Percentiles rank a stretch among this genome's conserved stretches.
These are phyloP conservation scores for Frieseomelitta varia DNA, from an alignment of 1,140 invertebrate genomes.

Conservation along the genomic window DNA sequence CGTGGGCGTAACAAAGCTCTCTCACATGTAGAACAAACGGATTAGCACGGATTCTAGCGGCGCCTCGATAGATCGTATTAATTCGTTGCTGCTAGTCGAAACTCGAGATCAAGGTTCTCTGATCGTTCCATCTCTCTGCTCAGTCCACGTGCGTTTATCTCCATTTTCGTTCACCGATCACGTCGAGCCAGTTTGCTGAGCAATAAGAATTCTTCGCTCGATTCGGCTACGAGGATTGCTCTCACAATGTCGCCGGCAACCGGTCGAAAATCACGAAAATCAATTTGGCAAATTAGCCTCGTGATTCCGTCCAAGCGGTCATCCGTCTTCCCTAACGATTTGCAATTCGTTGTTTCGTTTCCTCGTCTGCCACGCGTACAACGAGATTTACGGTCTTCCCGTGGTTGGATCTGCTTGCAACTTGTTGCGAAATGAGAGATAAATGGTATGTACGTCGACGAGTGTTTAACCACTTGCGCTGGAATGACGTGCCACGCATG, in stretches of 20 bases:
- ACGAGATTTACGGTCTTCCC: no score
- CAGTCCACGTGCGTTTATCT: neutral
- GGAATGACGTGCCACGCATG: no score
- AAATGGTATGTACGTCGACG: no score
- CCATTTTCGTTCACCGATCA: neutral
- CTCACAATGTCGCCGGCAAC: neutral
- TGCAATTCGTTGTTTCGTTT: neutral
- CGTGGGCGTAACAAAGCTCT: neutral
- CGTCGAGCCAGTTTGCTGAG: neutral
- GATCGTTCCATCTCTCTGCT: neutral
- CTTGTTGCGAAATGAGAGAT: no score
- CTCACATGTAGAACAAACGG: neutral
- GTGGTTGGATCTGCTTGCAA: neutral
- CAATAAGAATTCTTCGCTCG: neutral
- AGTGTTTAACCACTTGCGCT: no score
- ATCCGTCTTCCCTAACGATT: neutral
- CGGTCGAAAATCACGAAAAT: neutral
- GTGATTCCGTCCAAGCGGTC: neutral
- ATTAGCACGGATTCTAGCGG: neutral
- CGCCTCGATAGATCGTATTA: slow-evolving; percentile 2
- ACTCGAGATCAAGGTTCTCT: neutral
- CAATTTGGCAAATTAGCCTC: neutral
- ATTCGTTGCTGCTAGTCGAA: neutral
- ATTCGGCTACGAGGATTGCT: neutral
- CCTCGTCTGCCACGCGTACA: no score